Conservation (phyloP, 2,888 invertebrate species). For the Carabus problematicus region DNA sequence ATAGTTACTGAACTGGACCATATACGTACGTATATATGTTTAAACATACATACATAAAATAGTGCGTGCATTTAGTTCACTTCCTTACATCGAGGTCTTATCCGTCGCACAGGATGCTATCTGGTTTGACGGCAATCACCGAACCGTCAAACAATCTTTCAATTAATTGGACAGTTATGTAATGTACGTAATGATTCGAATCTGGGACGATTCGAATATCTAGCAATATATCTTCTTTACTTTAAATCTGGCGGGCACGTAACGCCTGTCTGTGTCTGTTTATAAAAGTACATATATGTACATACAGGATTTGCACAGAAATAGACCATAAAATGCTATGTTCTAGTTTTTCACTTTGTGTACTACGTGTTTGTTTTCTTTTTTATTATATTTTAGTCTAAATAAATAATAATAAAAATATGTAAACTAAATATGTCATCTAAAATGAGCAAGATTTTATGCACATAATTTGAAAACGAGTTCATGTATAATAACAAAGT, state of each 20-base stretch:
- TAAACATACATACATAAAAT: constrained; percentile 14
- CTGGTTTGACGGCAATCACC: constrained; percentile 19
- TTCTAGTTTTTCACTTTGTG: background rate
- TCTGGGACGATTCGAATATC: too few species aligned
- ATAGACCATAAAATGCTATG: background rate
- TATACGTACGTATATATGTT: constrained; percentile 27
- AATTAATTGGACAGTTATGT: constrained; percentile 34
- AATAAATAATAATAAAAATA: too few species aligned
- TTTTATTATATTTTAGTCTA: too few species aligned
- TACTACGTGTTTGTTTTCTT: too few species aligned
- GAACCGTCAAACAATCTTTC: constrained; percentile 18
- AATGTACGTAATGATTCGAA: background rate
- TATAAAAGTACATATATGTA: constrained; percentile 10
- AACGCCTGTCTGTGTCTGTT: background rate
- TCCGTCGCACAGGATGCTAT: constrained; percentile 24
- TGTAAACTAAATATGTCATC: too few species aligned
- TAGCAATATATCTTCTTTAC: too few species aligned
- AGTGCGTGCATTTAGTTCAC: constrained; percentile 16
- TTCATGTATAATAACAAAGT: too few species aligned
- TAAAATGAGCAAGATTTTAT: too few species aligned
- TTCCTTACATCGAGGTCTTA: constrained; percentile 29
- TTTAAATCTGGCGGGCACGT: background rate
- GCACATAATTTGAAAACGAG: too few species aligned
- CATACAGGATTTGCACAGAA: background rate
- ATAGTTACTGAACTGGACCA: constrained; percentile 19